Evolutionary conservation across 2,797 vertebrate species (phyloP).

Genomic region (Phataginus tetradactyla): DNA sequence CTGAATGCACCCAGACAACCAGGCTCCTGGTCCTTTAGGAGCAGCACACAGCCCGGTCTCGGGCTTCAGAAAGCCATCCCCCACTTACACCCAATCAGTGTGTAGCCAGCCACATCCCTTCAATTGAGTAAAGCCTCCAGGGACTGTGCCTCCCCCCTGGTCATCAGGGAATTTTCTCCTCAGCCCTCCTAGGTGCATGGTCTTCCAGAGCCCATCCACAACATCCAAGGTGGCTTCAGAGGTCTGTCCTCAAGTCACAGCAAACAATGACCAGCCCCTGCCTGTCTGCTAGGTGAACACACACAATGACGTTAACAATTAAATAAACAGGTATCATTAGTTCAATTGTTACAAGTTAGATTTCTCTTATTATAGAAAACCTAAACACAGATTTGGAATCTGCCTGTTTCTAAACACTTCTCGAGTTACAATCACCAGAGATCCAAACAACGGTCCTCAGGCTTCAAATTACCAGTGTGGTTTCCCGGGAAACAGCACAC

Average conservation of each 20-base stretch:
- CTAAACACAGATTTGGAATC: background rate
- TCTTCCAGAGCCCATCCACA: rapidly evolving
- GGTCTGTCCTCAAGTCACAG: background rate
- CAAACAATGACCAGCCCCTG: too few relatives aligned
- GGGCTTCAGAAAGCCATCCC: background rate
- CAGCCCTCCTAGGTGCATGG: too few relatives aligned
- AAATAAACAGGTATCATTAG: background rate
- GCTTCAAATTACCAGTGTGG: background rate
- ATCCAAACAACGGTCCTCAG: background rate
- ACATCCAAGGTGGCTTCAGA: rapidly evolving
- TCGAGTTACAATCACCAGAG: background rate
- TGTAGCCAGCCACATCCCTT: rapidly evolving
- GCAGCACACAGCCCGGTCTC: rapidly evolving
- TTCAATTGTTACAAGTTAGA: background rate
- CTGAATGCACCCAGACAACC: rapidly evolving
- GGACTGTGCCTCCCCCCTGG: rapidly evolving
- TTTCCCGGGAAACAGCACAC: background rate
- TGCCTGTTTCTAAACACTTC: background rate
- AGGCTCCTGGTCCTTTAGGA: rapidly evolving
- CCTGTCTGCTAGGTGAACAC: background rate
- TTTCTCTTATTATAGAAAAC: background rate
- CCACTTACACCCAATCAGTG: rapidly evolving
- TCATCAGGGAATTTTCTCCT: background rate
- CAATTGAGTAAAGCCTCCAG: rapidly evolving
- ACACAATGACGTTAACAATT: rapidly evolving